Conservation (phyloP, 2,888 invertebrate species). For the Periphyllus acericola region DNA sequence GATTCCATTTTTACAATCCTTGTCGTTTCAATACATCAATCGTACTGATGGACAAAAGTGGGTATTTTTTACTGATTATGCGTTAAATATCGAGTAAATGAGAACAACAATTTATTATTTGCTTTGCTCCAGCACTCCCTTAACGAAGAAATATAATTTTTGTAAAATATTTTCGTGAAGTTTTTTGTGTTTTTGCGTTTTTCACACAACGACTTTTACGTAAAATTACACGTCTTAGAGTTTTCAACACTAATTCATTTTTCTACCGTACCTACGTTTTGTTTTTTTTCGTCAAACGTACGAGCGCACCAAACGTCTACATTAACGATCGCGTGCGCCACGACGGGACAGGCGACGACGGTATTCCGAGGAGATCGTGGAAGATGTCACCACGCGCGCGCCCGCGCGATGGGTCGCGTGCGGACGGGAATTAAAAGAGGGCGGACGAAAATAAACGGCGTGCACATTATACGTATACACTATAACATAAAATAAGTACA, state of each 20-base stretch:
- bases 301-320: background rate
- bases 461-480: background rate
- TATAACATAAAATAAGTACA: background rate
- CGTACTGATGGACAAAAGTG: too few relatives aligned
- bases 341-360: background rate
- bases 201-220: background rate
- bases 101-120: background rate
- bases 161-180: background rate
- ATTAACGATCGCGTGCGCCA: conserved; percentile 48
- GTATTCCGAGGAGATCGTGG: conserved; percentile 36
- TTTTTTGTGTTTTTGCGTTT: background rate
- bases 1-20: too few relatives aligned
- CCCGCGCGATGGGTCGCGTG: conserved; percentile 45
- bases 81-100: too few relatives aligned
- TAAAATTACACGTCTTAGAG: background rate
- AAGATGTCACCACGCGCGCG: conserved; percentile 54
- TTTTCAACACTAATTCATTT: background rate
- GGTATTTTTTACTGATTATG: background rate
- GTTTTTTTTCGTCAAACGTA: background rate
- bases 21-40: too few relatives aligned
- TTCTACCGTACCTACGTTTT: background rate
- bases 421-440: conserved; percentile 46
- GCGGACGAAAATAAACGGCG: conserved; percentile 8
- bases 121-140: too few relatives aligned
- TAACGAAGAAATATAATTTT: background rate